A percentile compares a stretch with the other conserved stretches of the same genome.
These are phyloP conservation scores for Leucoma salicis DNA, from an alignment of 2,888 invertebrate species.

Conservation along the genomic window DNA sequence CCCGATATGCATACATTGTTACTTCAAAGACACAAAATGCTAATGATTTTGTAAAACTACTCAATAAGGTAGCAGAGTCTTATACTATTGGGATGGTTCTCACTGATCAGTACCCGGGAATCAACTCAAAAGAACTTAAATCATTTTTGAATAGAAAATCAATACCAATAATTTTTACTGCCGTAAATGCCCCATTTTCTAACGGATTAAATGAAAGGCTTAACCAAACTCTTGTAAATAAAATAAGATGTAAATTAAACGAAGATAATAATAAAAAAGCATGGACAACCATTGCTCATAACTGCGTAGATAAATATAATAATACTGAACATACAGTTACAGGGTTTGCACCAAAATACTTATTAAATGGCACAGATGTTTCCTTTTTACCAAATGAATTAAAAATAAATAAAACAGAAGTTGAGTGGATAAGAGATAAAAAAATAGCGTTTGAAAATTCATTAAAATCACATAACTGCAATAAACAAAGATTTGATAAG, in stretches of 20 bases:
- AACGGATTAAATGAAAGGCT: too few species aligned
- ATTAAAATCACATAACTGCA: conserved; percentile 28
- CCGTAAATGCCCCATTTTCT: background rate
- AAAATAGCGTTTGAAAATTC: conserved; percentile 28
- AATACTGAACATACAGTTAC: conserved; percentile 10
- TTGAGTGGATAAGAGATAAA: conserved; percentile 20
- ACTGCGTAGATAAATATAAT: too few species aligned
- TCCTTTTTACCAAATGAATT: conserved; percentile 27
- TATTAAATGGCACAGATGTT: conserved; percentile 30
- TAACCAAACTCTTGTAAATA: too few species aligned
- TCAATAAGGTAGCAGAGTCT: background rate
- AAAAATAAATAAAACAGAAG: conserved; percentile 10
- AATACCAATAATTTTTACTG: background rate
- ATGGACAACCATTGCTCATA: too few species aligned
- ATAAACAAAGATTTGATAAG: conserved; percentile 20
- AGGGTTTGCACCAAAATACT: conserved; percentile 30
- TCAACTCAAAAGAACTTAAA: background rate
- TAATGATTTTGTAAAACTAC: too few species aligned
- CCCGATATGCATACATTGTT: background rate
- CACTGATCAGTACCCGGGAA: background rate
- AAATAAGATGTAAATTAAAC: conserved; percentile 3
- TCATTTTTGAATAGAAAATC: background rate
- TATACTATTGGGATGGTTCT: background rate
- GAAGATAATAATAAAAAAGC: conserved; percentile 4
- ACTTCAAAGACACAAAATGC: background rate